Conservation (phyloP, 2,797 vertebrate genomes). For the Perodicticus potto region DNA sequence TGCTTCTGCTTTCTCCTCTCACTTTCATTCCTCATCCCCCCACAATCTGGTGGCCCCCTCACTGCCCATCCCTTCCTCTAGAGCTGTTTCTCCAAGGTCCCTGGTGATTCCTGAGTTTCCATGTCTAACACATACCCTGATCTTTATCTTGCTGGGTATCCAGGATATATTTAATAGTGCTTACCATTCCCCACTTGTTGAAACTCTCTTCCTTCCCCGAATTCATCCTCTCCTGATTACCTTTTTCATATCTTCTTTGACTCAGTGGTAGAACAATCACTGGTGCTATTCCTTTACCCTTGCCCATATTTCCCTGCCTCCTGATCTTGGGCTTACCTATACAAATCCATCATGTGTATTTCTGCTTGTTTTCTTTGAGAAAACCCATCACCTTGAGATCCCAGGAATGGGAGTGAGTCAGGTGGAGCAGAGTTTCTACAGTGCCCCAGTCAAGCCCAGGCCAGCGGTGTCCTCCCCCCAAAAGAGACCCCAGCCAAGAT, state of each 20-base stretch:
- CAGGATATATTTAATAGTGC: not conserved
- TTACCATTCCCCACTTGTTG: not conserved
- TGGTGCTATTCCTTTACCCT: not conserved
- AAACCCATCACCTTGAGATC: not conserved
- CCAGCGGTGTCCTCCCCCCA: not conserved
- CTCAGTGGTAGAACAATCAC: not conserved
- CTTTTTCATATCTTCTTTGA: not conserved
- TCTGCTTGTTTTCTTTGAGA: slow-evolving; percentile 27
- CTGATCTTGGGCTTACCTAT: not conserved
- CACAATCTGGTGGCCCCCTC: not conserved
- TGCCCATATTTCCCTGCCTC: not conserved
- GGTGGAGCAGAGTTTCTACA: not conserved
- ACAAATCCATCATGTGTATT: not conserved
- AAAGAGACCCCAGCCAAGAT: not conserved
- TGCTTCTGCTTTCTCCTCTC: not conserved
- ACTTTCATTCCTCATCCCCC: not conserved
- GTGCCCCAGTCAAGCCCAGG: not conserved
- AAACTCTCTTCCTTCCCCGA: not conserved
- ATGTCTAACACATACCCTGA: not conserved
- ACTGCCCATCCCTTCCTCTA: not conserved
- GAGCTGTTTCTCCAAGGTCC: not conserved
- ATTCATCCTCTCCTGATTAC: not conserved
- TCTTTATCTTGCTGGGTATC: slow-evolving; percentile 7
- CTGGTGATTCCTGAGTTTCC: not conserved
- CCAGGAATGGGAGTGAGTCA: not conserved